Conservation (phyloP, 1,140 invertebrate species). For the Colletes latitarsis region DNA sequence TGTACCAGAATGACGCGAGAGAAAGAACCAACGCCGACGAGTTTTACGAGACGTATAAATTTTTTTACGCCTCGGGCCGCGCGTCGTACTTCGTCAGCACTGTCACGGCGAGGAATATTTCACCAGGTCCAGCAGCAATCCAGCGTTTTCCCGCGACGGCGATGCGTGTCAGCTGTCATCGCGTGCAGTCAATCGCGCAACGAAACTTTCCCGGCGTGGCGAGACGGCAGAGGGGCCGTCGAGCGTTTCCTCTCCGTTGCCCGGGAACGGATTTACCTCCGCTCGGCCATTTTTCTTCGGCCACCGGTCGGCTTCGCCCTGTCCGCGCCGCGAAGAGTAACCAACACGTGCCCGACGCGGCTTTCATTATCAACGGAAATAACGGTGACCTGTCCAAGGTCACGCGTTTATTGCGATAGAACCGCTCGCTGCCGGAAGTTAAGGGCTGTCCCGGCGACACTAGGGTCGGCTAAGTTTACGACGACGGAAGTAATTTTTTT, state of each 20-base stretch:
- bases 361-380: conserved; percentile 57
- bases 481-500: not conserved
- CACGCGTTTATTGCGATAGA: conserved; percentile 53
- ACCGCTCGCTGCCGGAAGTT: conserved; percentile 23
- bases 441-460: not conserved
- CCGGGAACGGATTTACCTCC: conserved; percentile 38
- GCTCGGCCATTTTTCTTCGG: conserved; percentile 18
- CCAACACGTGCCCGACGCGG: conserved; percentile 32
- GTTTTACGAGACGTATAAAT: conserved; percentile 36
- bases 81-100: conserved; percentile 32
- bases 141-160: conserved; percentile 4
- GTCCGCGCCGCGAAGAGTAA: not conserved
- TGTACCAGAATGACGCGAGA: not conserved
- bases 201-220: conserved; percentile 7
- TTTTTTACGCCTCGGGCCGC: conserved; percentile 30
- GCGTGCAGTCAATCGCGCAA: conserved; percentile 39
- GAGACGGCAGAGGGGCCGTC: not conserved
- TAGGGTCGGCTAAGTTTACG: conserved; percentile 15
- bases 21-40: conserved; percentile 1
- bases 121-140: conserved; percentile 12
- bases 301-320: not conserved
- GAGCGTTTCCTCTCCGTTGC: conserved; percentile 35
- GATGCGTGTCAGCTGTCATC: conserved; percentile 63
- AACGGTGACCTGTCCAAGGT: conserved; percentile 40
- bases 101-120: conserved; percentile 36